These are phyloP conservation scores for Labeo calbasu DNA, from an alignment of 2,797 vertebrate genomes.

Conservation along the genomic window DNA sequence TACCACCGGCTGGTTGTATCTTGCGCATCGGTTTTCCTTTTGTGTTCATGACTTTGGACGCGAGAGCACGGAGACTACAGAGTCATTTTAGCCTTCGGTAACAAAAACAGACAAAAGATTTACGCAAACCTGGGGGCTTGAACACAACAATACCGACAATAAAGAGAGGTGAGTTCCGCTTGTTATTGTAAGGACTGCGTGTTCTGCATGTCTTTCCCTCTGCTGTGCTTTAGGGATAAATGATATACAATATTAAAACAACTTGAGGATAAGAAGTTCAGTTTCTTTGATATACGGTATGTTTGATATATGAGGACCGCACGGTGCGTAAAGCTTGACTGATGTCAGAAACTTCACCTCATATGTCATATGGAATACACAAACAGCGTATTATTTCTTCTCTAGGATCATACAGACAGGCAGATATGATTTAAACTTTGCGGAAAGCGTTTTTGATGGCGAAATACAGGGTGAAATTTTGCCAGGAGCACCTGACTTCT, in stretches of 20 bases:
- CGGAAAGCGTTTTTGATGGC: not conserved
- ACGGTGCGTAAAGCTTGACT: not conserved
- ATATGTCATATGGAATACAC: not conserved
- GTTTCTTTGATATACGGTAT: constrained; percentile 3
- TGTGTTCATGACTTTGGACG: constrained; percentile 17
- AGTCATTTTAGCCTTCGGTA: constrained; percentile 45
- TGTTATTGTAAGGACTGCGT: not conserved
- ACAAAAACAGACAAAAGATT: constrained; percentile 59
- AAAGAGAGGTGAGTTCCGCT: constrained; percentile 69
- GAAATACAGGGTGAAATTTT: not conserved
- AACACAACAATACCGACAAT: constrained; percentile 62
- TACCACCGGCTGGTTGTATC: constrained; percentile 1
- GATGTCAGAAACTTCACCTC: constrained; percentile 32
- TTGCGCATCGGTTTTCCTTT: constrained; percentile 21
- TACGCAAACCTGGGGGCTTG: constrained; percentile 58
- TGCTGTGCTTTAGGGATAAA: not conserved
- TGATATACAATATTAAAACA: not conserved
- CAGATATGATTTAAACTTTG: not conserved
- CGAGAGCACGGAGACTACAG: constrained; percentile 48
- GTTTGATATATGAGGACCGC: not conserved
- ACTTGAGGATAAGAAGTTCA: constrained; percentile 7
- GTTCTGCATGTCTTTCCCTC: not conserved
- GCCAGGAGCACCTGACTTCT: constrained; percentile 19
- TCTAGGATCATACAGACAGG: no score
- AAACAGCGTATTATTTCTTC: not conserved